phyloP scores from a whole-genome alignment of 2,113 vertebrate genomes.

The Aegithalos caudatus region DNA sequence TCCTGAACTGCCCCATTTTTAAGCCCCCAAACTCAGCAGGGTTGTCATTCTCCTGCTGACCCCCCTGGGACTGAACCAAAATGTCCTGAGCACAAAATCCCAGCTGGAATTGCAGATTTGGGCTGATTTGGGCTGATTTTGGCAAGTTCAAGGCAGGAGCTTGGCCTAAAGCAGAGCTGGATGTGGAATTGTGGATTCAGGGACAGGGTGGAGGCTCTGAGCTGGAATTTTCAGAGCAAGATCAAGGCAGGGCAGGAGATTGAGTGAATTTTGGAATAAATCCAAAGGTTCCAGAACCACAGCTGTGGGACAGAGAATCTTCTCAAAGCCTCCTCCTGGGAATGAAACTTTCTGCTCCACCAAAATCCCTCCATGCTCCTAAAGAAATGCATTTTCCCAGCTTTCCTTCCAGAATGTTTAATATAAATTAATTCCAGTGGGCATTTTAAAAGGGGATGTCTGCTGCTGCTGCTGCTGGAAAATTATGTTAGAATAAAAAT shows the following conservation, averaged over 20 bases:
- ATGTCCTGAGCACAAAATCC: background rate
- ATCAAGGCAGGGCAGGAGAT: background rate
- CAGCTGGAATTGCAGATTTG: background rate
- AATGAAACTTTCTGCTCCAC: background rate
- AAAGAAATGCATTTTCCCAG: background rate
- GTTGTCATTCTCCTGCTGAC: background rate
- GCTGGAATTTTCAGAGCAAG: background rate
- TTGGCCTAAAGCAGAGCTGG: background rate
- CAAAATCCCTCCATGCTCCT: background rate
- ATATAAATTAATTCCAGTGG: background rate
- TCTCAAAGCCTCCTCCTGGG: background rate
- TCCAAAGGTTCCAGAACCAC: background rate
- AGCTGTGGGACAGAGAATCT: background rate
- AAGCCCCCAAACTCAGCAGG: background rate
- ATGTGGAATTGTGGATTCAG: background rate
- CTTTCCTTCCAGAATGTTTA: background rate
- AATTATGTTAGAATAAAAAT: background rate
- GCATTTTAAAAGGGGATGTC: background rate
- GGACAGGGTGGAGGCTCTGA: background rate
- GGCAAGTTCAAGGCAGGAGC: background rate
- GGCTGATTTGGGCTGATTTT: too few relatives aligned
- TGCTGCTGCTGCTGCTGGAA: background rate
- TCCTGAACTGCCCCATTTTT: background rate
- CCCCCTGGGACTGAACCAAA: background rate
- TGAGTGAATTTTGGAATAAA: background rate